phyloP scores from a whole-genome alignment of 2,888 invertebrate genomes.

The Trimorus sp. region DNA sequence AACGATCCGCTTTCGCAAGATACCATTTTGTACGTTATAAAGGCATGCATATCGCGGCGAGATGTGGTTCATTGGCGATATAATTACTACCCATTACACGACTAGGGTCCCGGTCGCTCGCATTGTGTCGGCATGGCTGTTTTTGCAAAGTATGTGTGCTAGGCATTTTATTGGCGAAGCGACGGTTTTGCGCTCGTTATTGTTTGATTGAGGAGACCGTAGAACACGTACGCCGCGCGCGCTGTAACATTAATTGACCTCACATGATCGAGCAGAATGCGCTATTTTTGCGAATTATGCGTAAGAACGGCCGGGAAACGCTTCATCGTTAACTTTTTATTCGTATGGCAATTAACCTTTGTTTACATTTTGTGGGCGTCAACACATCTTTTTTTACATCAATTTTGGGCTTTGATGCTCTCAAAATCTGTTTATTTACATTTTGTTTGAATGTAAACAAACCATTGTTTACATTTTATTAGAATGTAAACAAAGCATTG shows the following conservation, averaged over 20 bases:
- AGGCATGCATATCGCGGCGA: conserved; percentile 35
- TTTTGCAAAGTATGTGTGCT: conserved; percentile 36
- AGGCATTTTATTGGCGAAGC: conserved; percentile 42
- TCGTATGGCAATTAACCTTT: too few species aligned
- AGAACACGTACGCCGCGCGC: conserved; percentile 15
- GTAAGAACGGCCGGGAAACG: too few species aligned
- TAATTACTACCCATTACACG: conserved; percentile 50
- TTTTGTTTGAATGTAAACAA: too few species aligned
- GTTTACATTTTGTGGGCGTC: too few species aligned
- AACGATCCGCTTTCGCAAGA: conserved; percentile 35
- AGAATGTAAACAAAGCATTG: too few species aligned
- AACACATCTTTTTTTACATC: too few species aligned
- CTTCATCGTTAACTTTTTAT: too few species aligned
- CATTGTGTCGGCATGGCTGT: conserved; percentile 33
- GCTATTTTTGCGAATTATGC: conserved; percentile 3
- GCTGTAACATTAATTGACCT: conserved; percentile 22
- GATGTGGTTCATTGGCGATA: conserved; percentile 49
- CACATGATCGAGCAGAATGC: conserved; percentile 3
- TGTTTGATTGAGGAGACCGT: conserved; percentile 40
- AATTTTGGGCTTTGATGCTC: too few species aligned
- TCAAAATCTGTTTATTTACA: too few species aligned
- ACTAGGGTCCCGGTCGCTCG: conserved; percentile 32
- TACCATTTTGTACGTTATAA: conserved; percentile 18
- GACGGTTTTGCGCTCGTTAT: conserved; percentile 47
- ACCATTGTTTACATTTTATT: too few species aligned